A percentile compares a stretch with the other conserved stretches of the same genome.
These are phyloP conservation scores for Lindbergichthys nudifrons DNA, from an alignment of 2,797 vertebrate genomes.

Conservation along the genomic window DNA sequence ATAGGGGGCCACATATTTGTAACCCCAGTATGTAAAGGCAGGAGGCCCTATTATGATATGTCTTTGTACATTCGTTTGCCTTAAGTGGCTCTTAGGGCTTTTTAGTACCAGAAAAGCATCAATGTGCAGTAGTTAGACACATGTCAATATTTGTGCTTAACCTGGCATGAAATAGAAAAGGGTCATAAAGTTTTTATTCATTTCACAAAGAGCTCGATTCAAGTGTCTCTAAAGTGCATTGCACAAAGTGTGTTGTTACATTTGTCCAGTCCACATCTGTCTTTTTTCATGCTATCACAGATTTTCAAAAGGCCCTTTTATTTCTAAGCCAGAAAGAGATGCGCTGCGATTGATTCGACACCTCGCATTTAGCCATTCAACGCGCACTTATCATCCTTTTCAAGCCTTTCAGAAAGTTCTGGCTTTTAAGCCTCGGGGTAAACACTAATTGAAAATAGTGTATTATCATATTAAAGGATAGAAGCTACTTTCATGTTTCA, in stretches of 20 bases:
- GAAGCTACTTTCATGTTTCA: slow-evolving; percentile 60
- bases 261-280: slow-evolving; percentile 24
- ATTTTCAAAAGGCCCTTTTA: slow-evolving; percentile 43
- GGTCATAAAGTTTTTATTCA: slow-evolving; percentile 42
- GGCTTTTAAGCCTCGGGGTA: slow-evolving; percentile 59
- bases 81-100: background rate
- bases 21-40: slow-evolving; percentile 33
- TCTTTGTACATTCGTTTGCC: slow-evolving; percentile 16
- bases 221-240: background rate
- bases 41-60: slow-evolving; percentile 11
- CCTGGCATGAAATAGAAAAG: slow-evolving; percentile 20
- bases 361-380: slow-evolving; percentile 36
- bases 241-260: background rate
- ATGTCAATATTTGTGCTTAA: slow-evolving; percentile 15
- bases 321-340: slow-evolving; percentile 41
- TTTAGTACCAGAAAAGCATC: slow-evolving; percentile 1
- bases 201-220: slow-evolving; percentile 34
- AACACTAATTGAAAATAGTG: slow-evolving; percentile 70
- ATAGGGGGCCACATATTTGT: slow-evolving; percentile 37
- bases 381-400: slow-evolving; percentile 41
- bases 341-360: slow-evolving; percentile 42
- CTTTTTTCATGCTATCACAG: slow-evolving; percentile 28
- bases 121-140: slow-evolving; percentile 5
- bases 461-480: slow-evolving; percentile 71
- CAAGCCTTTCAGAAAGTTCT: slow-evolving; percentile 48